phyloP scores from a whole-genome alignment of 23 tunicate genomes.

The Trididemnum nubilum region DNA sequence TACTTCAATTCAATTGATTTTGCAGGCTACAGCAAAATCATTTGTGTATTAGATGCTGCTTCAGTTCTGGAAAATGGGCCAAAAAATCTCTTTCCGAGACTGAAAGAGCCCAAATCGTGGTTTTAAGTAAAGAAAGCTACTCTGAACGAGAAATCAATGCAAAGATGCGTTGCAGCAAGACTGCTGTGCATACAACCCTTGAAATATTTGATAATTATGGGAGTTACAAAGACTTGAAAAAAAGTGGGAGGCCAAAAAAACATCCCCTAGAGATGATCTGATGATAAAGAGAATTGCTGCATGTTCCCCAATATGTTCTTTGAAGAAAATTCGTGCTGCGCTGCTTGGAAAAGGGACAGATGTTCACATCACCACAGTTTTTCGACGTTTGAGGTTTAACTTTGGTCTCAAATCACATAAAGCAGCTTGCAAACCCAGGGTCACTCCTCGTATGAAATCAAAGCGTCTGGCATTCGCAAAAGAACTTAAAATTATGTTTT shows the following conservation, averaged over 20 bases:
- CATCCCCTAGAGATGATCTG: conserved; percentile 32
- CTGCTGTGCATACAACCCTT: conserved; percentile 36
- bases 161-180: conserved; percentile 26
- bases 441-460: conserved; percentile 30
- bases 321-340: conserved; percentile 27
- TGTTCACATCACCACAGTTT: conserved; percentile 24
- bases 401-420: conserved; percentile 15
- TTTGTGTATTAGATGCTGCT: conserved; percentile 21
- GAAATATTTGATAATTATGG: conserved; percentile 21
- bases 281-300: conserved; percentile 30
- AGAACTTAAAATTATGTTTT: conserved; percentile 19
- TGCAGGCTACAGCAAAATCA: conserved; percentile 11
- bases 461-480: conserved; percentile 29
- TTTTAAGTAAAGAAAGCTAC: conserved; percentile 25
- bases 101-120: conserved; percentile 21
- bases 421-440: conserved; percentile 24
- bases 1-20: conserved; percentile 22
- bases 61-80: conserved; percentile 30
- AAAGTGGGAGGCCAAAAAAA: conserved; percentile 32
- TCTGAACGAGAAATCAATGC: conserved; percentile 33
- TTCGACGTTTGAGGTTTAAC: conserved; percentile 11
- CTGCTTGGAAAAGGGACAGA: conserved; percentile 33
- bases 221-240: conserved; percentile 29
- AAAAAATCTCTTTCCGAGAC: conserved; percentile 31
- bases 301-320: conserved; percentile 25